Conservation (phyloP, 2,888 invertebrate species). For the Malachius bipustulatus region DNA sequence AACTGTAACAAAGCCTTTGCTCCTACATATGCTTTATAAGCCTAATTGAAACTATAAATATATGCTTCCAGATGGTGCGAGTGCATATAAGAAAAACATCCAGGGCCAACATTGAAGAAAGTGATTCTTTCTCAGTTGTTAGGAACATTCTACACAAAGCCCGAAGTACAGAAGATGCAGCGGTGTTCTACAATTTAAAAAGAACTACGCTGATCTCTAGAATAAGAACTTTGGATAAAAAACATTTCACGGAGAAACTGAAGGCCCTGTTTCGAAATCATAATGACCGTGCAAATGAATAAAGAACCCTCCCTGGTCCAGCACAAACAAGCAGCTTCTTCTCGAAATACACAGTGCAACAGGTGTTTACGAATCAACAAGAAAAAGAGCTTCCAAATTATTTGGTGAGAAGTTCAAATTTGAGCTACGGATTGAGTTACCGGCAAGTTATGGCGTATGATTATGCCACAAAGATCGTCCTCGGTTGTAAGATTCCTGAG, state of each 20-base stretch:
- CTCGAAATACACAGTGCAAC: background rate
- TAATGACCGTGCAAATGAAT: background rate
- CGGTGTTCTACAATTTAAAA: background rate
- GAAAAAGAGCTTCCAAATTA: background rate
- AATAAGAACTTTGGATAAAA: constrained; percentile 1
- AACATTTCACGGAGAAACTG: background rate
- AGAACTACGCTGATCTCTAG: constrained; percentile 1
- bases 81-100: constrained; percentile 2
- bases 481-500: background rate
- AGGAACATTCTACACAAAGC: background rate
- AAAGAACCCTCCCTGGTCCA: constrained; percentile 1
- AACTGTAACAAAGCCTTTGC: too few relatives aligned
- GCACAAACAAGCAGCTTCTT: background rate
- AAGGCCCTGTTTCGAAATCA: constrained; percentile 1
- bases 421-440: constrained; percentile 3
- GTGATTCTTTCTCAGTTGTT: background rate
- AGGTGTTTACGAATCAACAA: constrained; percentile 1
- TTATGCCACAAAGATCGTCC: background rate
- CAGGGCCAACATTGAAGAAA: constrained; percentile 2
- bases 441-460: background rate
- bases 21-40: constrained; percentile 1
- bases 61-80: constrained; percentile 2
- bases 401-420: background rate
- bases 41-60: background rate
- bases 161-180: background rate